Evolutionary conservation across 2,797 vertebrate species (phyloP).

Genomic region (Scolopax rusticola): DNA sequence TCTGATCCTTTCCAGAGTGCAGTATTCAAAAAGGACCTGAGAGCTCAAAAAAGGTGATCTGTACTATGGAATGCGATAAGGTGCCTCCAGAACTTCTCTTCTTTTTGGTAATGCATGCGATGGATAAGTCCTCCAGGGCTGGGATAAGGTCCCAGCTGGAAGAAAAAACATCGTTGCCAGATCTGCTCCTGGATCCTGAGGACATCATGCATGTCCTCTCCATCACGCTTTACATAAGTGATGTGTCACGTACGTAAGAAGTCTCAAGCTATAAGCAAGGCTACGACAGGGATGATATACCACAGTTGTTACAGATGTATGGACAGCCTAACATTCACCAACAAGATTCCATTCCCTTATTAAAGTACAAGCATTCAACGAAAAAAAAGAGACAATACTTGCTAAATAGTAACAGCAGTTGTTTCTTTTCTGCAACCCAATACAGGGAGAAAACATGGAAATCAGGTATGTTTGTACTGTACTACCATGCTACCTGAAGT

Average conservation of each 20-base stretch:
- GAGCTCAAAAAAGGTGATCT: neutral
- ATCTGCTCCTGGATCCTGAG: neutral
- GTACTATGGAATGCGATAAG: neutral
- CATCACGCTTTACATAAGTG: neutral
- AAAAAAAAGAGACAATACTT: neutral
- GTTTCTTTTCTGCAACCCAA: neutral
- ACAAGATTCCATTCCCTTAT: neutral
- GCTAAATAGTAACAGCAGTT: neutral
- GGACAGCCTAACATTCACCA: neutral
- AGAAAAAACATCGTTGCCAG: accelerated
- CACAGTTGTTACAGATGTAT: neutral
- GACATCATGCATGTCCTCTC: neutral
- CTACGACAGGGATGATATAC: neutral
- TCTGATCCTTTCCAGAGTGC: neutral
- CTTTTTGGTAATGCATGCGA: accelerated
- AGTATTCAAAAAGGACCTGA: neutral
- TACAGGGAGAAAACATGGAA: neutral
- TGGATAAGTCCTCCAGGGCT: too few species aligned
- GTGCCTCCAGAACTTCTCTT: neutral
- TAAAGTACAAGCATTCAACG: neutral
- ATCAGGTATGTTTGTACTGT: neutral
- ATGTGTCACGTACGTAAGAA: neutral
- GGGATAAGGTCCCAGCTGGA: too few species aligned
- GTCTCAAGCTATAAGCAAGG: neutral
- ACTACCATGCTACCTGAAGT: constrained; percentile 9